phyloP scores from a whole-genome alignment of 2,888 invertebrate genomes.

The Villa cingulata region DNA sequence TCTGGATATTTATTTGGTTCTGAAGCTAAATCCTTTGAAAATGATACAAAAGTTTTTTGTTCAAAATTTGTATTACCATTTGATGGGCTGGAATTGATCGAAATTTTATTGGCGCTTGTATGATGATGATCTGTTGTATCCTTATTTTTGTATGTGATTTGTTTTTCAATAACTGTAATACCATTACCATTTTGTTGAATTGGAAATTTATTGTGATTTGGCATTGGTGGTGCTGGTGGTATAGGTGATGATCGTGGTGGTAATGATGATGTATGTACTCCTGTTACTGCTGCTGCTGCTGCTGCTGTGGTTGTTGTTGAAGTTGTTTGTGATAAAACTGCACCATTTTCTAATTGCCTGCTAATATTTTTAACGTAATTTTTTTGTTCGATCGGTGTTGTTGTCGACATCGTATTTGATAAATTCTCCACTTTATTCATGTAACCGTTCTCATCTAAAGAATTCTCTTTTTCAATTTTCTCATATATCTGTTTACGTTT shows the following conservation, averaged over 20 bases:
- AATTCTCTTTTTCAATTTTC: conserved; percentile 3
- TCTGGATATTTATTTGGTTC: conserved; percentile 32
- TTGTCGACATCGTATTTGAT: background rate
- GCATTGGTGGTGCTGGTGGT: too few relatives aligned
- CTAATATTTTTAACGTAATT: background rate
- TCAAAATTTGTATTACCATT: conserved; percentile 25
- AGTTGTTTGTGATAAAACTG: background rate
- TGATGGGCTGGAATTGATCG: background rate
- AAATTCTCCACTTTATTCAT: background rate
- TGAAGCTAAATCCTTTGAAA: conserved; percentile 30
- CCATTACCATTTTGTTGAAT: background rate
- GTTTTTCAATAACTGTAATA: too few relatives aligned
- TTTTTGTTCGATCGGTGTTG: background rate
- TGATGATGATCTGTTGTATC: too few relatives aligned
- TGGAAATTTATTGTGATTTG: too few relatives aligned
- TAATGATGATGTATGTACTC: background rate
- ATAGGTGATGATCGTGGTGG: conserved; percentile 1
- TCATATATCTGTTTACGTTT: conserved; percentile 4
- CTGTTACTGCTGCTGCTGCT: background rate
- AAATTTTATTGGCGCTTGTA: conserved; percentile 7
- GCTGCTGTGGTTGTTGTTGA: background rate
- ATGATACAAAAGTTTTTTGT: conserved; percentile 29
- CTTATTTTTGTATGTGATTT: too few relatives aligned
- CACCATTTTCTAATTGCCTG: background rate
- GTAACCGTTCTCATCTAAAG: background rate